phyloP scores from a whole-genome alignment of 2,113 vertebrate genomes.

The Xerus inauris region DNA sequence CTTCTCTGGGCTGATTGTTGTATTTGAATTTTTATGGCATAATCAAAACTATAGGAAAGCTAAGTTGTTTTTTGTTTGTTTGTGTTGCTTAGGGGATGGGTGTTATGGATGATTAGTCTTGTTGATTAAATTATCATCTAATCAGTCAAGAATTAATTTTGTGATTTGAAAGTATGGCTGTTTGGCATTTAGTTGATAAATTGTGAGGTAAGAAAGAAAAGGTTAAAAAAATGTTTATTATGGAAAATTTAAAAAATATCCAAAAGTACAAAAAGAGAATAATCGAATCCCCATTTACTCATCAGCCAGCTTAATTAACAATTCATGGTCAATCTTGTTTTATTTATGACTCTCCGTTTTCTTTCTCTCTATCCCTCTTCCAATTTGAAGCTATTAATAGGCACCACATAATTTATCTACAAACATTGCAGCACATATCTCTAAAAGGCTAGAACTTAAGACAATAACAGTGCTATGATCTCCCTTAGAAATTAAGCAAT shows the following conservation, averaged over 20 bases:
- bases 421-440: constrained; percentile 17
- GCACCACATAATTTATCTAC: neutral
- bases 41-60: constrained; percentile 35
- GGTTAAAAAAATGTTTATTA: constrained; percentile 41
- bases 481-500: neutral
- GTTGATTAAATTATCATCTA: constrained; percentile 86
- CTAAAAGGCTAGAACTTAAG: constrained; percentile 8
- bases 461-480: neutral
- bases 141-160: constrained; percentile 83
- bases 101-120: constrained; percentile 75
- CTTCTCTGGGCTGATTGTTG: constrained; percentile 82
- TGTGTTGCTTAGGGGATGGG: constrained; percentile 72
- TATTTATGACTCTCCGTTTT: neutral
- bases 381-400: neutral
- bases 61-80: constrained; percentile 45
- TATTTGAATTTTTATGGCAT: constrained; percentile 84
- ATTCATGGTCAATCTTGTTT: constrained; percentile 6
- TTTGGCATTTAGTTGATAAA: constrained; percentile 80
- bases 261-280: constrained; percentile 8
- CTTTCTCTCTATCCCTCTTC: neutral
- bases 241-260: constrained; percentile 27
- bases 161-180: constrained; percentile 82
- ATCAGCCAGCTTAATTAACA: constrained; percentile 8
- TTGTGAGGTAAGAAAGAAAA: constrained; percentile 75
- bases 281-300: neutral